Evolutionary conservation across 1,140 invertebrate genomes (phyloP), one percentile per base, ranked within the genome.

Genomic region (Philotrypesis tridentata): DNA sequence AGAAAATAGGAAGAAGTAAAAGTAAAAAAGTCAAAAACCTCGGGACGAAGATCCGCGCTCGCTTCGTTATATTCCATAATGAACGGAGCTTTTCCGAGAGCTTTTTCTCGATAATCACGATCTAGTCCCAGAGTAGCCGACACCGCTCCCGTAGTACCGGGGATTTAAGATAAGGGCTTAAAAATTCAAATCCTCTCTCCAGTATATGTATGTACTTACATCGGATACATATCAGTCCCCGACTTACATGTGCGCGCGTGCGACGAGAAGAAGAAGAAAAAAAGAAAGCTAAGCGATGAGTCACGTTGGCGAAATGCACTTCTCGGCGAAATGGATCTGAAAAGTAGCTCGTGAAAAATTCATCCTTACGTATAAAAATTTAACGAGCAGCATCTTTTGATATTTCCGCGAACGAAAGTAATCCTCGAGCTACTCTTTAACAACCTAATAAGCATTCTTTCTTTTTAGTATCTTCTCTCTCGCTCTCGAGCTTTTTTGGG

Each of bases 381-480:
- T 77, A 77, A 77, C 75, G 75, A 77, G 75, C 40, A 77, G 65
- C 65, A 67, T 77, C 75, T 48, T 77, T 77, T 33, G 60, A 27
- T 67, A 29, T 68, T 68, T 40, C 25, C 17, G 29, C 23, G 21
- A 3, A 11, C 60, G 11, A 55, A 25, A 17, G 48, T 55, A 55
- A 55, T 55, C 48, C 48, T 55, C 48, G 6, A 21, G 2, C 48
- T 63, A 9, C 61, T 71, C 75, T 29, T 77, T 77, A 77, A 77
- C 63, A 77, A 77, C 61, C 75, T 77, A 67, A 77, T 77, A 77
- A 77, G 75, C 75, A 77, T 77, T 27, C 31, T 40, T 67, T 67
- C 75, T 40, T 43, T 77, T 43, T 77, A 67, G 61, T 77, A 67
- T 77, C 60, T 63, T 8, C 0, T 31, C 25, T 72, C 27, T n/a